These are phyloP conservation scores for Acanthoscelides obtectus DNA, from an alignment of 2,888 invertebrate genomes.

Conservation along the genomic window DNA sequence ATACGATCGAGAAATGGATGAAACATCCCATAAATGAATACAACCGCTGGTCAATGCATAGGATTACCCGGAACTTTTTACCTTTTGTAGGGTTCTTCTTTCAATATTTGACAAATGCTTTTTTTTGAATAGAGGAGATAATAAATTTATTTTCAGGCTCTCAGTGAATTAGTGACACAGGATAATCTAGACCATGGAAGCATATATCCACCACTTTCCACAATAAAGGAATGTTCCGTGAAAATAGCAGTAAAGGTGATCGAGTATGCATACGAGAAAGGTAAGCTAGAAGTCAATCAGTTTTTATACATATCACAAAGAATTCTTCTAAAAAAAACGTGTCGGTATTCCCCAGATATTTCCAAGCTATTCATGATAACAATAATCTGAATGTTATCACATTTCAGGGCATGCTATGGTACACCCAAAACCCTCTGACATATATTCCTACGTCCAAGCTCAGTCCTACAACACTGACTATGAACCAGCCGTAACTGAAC, in stretches of 20 bases:
- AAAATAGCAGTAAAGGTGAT: constrained; percentile 79
- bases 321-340: not conserved
- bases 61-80: too few species aligned
- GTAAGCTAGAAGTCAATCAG: constrained; percentile 45
- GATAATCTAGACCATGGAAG: constrained; percentile 78
- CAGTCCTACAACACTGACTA: constrained; percentile 77
- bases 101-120: too few species aligned
- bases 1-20: too few species aligned
- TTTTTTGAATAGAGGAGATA: too few species aligned
- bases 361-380: not conserved
- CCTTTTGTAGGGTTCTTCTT: too few species aligned
- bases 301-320: not conserved
- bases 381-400: constrained; percentile 7
- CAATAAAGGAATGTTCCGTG: constrained; percentile 81
- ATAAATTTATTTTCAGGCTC: constrained; percentile 56
- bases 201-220: constrained; percentile 84
- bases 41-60: too few species aligned
- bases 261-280: constrained; percentile 74
- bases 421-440: constrained; percentile 69
- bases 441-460: constrained; percentile 67
- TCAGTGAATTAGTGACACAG: constrained; percentile 77
- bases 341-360: too few species aligned
- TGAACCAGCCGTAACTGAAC: constrained; percentile 26
- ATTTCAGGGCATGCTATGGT: constrained; percentile 68
- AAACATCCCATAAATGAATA: too few species aligned